phyloP scores from a whole-genome alignment of 2,888 invertebrate genomes.

The Brachyopa scutellaris region DNA sequence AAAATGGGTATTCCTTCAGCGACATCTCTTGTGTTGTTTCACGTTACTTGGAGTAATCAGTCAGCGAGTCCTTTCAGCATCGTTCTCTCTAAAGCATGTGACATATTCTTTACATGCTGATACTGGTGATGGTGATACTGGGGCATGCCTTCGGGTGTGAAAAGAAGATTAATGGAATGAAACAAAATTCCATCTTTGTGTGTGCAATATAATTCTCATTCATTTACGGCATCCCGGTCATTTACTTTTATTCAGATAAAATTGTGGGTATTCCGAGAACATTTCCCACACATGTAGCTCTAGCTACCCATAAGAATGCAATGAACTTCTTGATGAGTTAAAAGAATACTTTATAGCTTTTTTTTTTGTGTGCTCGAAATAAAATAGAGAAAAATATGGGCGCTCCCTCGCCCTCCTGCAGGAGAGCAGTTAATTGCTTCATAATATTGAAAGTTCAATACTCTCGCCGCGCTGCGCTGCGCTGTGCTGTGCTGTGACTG shows the following conservation, averaged over 20 bases:
- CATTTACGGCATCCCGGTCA: constrained; percentile 53
- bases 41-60: constrained; percentile 51
- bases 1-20: constrained; percentile 53
- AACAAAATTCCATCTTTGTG: constrained; percentile 52
- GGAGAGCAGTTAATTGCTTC: constrained; percentile 9
- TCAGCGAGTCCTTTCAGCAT: constrained; percentile 38
- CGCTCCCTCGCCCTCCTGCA: background rate
- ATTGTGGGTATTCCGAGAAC: constrained; percentile 7
- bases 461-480: background rate
- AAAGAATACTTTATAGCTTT: background rate
- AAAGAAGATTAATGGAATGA: constrained; percentile 62
- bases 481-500: no score
- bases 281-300: background rate
- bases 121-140: constrained; percentile 13
- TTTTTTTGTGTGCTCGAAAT: background rate
- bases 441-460: constrained; percentile 2
- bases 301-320: constrained; percentile 29
- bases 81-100: constrained; percentile 37
- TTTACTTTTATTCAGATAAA: constrained; percentile 56
- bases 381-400: background rate
- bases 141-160: constrained; percentile 56
- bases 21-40: constrained; percentile 57
- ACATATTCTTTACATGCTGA: constrained; percentile 30
- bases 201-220: constrained; percentile 56
- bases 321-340: constrained; percentile 27